Evolutionary conservation across 2,888 invertebrate species (phyloP).

Genomic region (Heliconius ismenius): DNA sequence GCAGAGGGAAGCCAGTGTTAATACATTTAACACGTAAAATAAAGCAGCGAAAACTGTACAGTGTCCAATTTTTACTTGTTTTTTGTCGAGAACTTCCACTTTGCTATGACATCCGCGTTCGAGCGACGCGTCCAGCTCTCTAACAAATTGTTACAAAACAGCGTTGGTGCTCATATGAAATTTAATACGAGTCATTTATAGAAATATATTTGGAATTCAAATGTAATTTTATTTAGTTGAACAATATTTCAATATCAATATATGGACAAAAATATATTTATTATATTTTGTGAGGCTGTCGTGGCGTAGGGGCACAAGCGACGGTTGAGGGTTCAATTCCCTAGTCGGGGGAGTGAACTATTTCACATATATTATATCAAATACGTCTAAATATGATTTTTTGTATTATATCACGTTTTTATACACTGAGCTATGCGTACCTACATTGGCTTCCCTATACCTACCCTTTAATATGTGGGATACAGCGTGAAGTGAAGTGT

Average conservation of each 20-base stretch:
- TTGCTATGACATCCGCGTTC: slow-evolving; percentile 5
- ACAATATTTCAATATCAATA: no score
- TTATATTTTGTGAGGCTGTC: not conserved
- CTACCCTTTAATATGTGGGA: no score
- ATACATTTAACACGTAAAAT: not conserved
- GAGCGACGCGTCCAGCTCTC: slow-evolving; percentile 8
- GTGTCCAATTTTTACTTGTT: not conserved
- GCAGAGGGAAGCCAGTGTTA: no score
- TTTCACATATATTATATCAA: not conserved
- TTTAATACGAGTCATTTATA: slow-evolving; percentile 1
- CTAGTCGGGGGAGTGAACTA: not conserved
- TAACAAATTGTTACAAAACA: slow-evolving; percentile 14
- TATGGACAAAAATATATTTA: no score
- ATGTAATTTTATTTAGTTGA: not conserved
- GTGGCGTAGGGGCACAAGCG: not conserved
- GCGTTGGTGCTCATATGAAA: slow-evolving; percentile 9
- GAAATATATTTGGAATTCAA: not conserved
- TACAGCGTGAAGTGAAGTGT: no score
- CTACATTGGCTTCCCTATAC: no score
- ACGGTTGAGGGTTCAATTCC: not conserved
- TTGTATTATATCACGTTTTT: not conserved
- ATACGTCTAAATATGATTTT: no score
- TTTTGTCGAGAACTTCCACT: slow-evolving; percentile 14
- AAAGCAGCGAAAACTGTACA: not conserved
- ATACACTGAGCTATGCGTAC: no score